Base-by-base conservation (phyloP, 2,888 invertebrate species). In the Pandemis cinnamomeana region DNA sequence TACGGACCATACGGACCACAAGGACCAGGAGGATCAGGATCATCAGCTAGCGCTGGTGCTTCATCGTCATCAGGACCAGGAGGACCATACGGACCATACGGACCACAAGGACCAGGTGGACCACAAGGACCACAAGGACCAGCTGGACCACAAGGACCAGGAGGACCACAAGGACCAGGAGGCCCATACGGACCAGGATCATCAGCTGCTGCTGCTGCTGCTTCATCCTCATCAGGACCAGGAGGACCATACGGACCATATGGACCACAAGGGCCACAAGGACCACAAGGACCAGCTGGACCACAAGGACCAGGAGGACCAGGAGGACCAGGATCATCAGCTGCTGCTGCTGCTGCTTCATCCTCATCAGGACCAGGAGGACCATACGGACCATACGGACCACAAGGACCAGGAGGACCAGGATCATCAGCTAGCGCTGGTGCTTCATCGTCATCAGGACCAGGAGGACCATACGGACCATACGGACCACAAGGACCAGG, bases 81-180 rank as follows among this genome's bases (percentile, higher is more conserved):
- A 0, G 10, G 48, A 27, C 27, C 27, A 10, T 48, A 27, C 8
- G 72, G 72, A 58, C 11, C 66, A 27, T 27, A 27, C 27, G 27
- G 27, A 67, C 67, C 71, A 72, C 0, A 66, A 0, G 78, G 77
- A 58, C 69, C 70, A 70, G n/a, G 71, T 8, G 78, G 77, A 71
- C 62, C 75, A 66, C 1, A 7, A n/a, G 77, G 74, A 67, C 66
- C 71, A 53, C 62, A 62, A 11, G 80, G 75, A 67, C 41, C 68
- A 67, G 48, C 48, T 55, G 73, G 71, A 70, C 55, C 20, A 42
- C 42, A 71, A n/a, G n/a, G n/a, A n/a, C n/a, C n/a, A n/a, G n/a
- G n/a, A n/a, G n/a, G n/a, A n/a, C n/a, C n/a, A n/a, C n/a, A n/a
- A n/a, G n/a, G n/a, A n/a, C n/a, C n/a, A n/a, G n/a, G n/a, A n/a